These are phyloP conservation scores for Mastomys coucha DNA, from an alignment of 2,113 vertebrate species.

Conservation along the genomic window DNA sequence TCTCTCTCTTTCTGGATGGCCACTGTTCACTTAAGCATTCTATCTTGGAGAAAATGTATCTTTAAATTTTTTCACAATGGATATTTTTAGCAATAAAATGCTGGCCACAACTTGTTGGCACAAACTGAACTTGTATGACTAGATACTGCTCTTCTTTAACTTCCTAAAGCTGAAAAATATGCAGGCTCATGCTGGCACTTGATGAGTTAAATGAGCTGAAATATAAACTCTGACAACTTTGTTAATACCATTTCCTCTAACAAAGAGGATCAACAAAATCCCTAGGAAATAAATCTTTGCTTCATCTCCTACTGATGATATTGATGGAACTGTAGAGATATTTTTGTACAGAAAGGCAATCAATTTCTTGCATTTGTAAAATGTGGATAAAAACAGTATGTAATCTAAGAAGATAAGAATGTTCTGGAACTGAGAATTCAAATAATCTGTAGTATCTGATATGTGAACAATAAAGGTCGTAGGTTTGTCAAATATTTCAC, in stretches of 20 bases:
- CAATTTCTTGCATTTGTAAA: constrained; percentile 61
- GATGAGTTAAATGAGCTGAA: constrained; percentile 76
- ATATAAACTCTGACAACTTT: constrained; percentile 72
- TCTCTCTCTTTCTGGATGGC: neutral
- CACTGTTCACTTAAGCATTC: neutral
- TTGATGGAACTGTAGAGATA: constrained; percentile 76
- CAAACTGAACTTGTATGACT: constrained; percentile 6
- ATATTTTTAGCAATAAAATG: constrained; percentile 50
- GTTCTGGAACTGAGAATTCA: constrained; percentile 6
- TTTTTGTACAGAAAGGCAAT: constrained; percentile 53
- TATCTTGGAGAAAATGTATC: neutral
- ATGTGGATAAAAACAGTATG: constrained; percentile 28
- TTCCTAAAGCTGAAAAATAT: constrained; percentile 63
- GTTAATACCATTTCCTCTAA: constrained; percentile 82
- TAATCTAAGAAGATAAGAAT: constrained; percentile 50
- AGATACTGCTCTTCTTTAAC: constrained; percentile 12
- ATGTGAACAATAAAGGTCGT: neutral
- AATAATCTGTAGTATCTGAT: constrained; percentile 10
- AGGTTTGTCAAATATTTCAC: constrained; percentile 13
- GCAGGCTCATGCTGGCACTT: constrained; percentile 59
- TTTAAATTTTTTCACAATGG: constrained; percentile 39
- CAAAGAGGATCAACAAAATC: constrained; percentile 81
- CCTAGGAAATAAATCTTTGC: constrained; percentile 81
- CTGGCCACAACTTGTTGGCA: constrained; percentile 33
- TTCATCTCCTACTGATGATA: constrained; percentile 80